Base-by-base conservation (phyloP, 2,113 vertebrate species). In the Labeo catla region DNA sequence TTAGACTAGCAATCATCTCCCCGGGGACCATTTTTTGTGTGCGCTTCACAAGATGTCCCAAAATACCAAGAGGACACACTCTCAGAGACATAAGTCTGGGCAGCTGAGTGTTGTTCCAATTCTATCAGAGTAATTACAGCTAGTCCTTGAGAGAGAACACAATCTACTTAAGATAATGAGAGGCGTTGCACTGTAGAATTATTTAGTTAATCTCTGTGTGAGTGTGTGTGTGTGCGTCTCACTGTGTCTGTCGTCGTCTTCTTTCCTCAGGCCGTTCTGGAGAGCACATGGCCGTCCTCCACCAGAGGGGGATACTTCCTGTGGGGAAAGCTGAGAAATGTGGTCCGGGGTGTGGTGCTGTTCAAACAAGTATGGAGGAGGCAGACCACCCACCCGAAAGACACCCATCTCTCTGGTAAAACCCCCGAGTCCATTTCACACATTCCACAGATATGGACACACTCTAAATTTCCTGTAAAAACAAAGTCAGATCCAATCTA, bases 261-360 rank as follows among this genome's bases (percentile, higher is more conserved):
- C 84, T 81, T 90, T 83, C 49, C 87, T 34, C 73, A 99, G 98
- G 98, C 98, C 0, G 98, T 99, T 90, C 92, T 99, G 90, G 98
- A 99, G 94, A 99, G 98, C 88, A 99, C 97, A 1, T 99, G 98
- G 98, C 98, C 98, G 78, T 98, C 98, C 59, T 96, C 96, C 91
- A 99, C 97, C 89, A 95, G 96, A 91, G 98, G 98, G 91, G 98
- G 97, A 78, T 97, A 97, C 92, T 98, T 99, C 91, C 94, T 99
- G 21, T 99, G 98, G 98, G 97, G 96, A 89, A 99, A 99, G 93
- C 93, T 99, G 92, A 94, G 98, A 85, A 99, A 99, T 2, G 97
- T 99, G 84, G 85, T 99, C 66, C 93, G 97, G 10, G 98, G 96
- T 89, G 95, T 98, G 91, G 94, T 96, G 66, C 97, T 97, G 82